Base-by-base conservation (phyloP, 2,113 vertebrate genomes). In the Pedionomus torquatus region DNA sequence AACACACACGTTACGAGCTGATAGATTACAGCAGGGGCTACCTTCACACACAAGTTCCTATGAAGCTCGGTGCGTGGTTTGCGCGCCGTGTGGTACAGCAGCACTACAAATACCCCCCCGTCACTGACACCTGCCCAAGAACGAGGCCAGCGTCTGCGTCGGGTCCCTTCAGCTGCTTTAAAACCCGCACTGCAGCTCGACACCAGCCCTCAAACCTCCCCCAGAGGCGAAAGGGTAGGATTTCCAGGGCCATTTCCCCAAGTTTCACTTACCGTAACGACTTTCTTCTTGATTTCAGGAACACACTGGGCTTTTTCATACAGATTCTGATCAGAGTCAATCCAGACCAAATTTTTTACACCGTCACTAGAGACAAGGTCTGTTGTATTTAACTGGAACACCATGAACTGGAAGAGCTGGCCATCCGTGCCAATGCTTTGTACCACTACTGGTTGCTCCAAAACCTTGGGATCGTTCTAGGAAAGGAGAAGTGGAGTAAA, bases 331-430 rank as follows among this genome's bases (percentile, higher is more conserved):
- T 99, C 98, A 31, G 96, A 89, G 13, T 99, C 99, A 83, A 99
- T 81, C 99, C 99, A 99, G 33, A 98, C 98, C 33, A 98, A 94
- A 90, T 99, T 99, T 96, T 99, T 99, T 66, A 99, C 21, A 7
- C 99, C 99, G 10, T 97, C 95, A 1, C 97, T 97, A 43, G 98
- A 95, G 33, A 94, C 92, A 7, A 99, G 97, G 75, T 99, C 98
- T 25, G 99, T 99, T 54, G 99, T 99, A 96, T 99, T 99, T 83
- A 99, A 98, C 98, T 99, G 99, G 95, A 99, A 99, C 64, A 99
- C 98, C 94, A 99, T 66, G 31, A 99, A 99, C 52, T 99, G 98
- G 97, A 99, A 99, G 30, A 98, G 44, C 31, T 98, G 96, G 3
- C 99, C 99, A 9, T 99, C 98, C 17, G 98, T 99, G 71, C 97